Percentiles rank a stretch among this genome's conserved stretches.
Evolutionary conservation across 1,140 invertebrate genomes (phyloP).

Genomic region (Metaphire vulgaris): DNA sequence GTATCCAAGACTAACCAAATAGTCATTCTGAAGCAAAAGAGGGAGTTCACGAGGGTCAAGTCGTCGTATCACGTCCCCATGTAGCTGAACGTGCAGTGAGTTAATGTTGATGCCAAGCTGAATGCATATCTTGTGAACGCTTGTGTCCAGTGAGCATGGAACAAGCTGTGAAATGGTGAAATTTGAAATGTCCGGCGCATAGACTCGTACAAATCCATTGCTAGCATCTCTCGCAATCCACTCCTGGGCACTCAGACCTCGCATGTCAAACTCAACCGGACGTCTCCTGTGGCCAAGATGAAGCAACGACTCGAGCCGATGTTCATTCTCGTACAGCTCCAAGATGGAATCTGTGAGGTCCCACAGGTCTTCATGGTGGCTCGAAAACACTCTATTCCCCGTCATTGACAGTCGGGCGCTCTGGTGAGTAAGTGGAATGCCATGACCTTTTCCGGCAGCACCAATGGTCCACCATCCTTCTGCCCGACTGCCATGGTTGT

Average conservation of each 20-base stretch:
- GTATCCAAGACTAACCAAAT: constrained; percentile 46
- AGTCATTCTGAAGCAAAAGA: constrained; percentile 48
- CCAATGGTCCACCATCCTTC: constrained; percentile 47
- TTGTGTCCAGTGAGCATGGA: constrained; percentile 45
- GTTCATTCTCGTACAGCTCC: constrained; percentile 42
- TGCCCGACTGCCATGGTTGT: constrained; percentile 17
- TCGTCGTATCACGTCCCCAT: constrained; percentile 49
- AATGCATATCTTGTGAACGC: constrained; percentile 46
- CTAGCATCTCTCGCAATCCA: constrained; percentile 46
- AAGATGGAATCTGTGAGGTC: constrained; percentile 48
- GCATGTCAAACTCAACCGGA: constrained; percentile 28
- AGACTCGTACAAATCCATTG: constrained; percentile 49
- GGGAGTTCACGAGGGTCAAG: constrained; percentile 49
- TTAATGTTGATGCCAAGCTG: constrained; percentile 35
- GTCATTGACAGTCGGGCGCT: constrained; percentile 35
- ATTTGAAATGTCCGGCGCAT: constrained; percentile 36
- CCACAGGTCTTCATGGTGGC: constrained; percentile 39
- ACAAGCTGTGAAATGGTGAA: constrained; percentile 39
- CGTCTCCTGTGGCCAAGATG: constrained; percentile 24
- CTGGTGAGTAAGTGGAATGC: constrained; percentile 37
- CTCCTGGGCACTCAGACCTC: constrained; percentile 33
- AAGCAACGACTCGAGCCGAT: constrained; percentile 7
- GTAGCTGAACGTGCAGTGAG: constrained; percentile 48
- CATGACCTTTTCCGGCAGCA: constrained; percentile 23
- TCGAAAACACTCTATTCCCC: constrained; percentile 24